These are phyloP conservation scores for Eupithecia insigniata DNA, from an alignment of 2,888 invertebrate species.

Conservation along the genomic window DNA sequence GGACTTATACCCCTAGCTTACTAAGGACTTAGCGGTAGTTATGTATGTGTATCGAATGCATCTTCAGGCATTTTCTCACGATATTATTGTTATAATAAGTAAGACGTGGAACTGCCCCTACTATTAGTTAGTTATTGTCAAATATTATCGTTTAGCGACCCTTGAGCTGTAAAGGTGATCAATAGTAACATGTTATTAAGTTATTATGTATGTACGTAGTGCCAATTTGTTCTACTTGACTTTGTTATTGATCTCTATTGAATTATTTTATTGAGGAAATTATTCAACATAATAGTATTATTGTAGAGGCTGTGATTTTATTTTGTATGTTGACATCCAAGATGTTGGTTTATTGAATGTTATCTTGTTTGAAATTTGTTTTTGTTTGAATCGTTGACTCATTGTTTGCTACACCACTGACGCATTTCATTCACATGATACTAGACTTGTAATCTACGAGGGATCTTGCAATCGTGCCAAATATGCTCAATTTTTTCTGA, in stretches of 20 bases:
- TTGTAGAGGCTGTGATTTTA: conserved; percentile 80
- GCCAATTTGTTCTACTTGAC: conserved; percentile 63
- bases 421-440: conserved; percentile 46
- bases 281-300: conserved; percentile 59
- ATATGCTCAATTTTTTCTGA: conserved; percentile 75
- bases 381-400: conserved; percentile 28
- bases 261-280: conserved; percentile 38
- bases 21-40: conserved; percentile 71
- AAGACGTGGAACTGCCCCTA: conserved; percentile 40
- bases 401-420: conserved; percentile 24
- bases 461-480: conserved; percentile 68
- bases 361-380: conserved; percentile 47
- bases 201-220: conserved; percentile 58
- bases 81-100: conserved; percentile 46
- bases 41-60: conserved; percentile 64
- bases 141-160: conserved; percentile 40
- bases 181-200: conserved; percentile 51
- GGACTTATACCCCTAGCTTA: conserved; percentile 69
- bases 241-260: conserved; percentile 48
- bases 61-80: conserved; percentile 46
- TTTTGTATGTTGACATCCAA: conserved; percentile 71
- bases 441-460: conserved; percentile 45
- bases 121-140: conserved; percentile 30
- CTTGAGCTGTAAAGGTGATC: conserved; percentile 53
- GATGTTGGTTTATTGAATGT: conserved; percentile 61